These are phyloP conservation scores for Heliocidaris tuberculata DNA, from an alignment of 35 echinoderm and acorn worm species.

Conservation along the genomic window DNA sequence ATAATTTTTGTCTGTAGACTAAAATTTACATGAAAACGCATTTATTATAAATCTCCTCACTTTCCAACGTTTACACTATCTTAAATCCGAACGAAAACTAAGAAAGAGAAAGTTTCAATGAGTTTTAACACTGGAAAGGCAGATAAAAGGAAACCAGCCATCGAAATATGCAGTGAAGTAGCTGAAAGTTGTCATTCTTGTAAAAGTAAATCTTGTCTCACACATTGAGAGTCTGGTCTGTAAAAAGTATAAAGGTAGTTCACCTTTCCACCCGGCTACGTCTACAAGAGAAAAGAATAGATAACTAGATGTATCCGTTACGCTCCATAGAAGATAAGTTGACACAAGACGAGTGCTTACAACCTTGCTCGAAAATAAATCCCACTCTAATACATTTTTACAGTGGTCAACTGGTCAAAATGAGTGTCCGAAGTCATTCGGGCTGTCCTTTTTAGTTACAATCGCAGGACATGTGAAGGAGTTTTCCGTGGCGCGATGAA, in stretches of 20 bases:
- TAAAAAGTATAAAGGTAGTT: background rate
- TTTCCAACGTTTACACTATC: background rate
- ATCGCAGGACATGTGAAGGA: background rate
- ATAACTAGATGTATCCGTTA: constrained; percentile 21
- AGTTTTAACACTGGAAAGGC: background rate
- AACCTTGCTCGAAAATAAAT: background rate
- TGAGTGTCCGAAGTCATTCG: background rate
- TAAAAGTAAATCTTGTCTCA: background rate
- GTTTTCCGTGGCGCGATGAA: constrained; percentile 26
- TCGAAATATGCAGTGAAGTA: background rate
- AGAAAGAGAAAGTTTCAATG: background rate
- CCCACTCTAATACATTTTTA: background rate
- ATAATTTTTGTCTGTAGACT: no score
- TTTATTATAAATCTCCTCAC: background rate
- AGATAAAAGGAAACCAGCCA: background rate
- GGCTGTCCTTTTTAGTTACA: background rate
- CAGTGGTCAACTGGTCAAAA: background rate
- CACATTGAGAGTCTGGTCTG: background rate
- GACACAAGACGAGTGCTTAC: background rate
- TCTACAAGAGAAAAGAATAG: background rate
- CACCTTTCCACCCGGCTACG: background rate
- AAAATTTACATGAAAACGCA: no score
- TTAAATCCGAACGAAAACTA: background rate
- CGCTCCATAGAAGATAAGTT: constrained; percentile 8
- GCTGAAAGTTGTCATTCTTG: background rate